These are phyloP conservation scores for Parasteatoda lunata DNA, from an alignment of 2,888 invertebrate species.

Conservation along the genomic window DNA sequence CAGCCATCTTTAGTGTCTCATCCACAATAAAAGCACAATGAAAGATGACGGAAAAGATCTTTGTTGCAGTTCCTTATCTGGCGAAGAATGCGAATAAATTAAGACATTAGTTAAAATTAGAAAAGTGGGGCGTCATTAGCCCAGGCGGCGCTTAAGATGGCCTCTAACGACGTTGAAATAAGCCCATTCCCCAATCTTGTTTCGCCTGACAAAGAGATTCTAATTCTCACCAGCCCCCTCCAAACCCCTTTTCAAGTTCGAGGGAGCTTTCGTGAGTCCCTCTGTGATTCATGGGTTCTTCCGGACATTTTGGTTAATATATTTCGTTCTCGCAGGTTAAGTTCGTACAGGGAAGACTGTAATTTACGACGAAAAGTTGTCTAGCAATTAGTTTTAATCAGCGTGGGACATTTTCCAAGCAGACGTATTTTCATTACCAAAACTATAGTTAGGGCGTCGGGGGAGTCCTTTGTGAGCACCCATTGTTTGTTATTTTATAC, in stretches of 20 bases:
- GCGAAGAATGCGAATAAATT: constrained; percentile 3
- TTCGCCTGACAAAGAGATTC: constrained; percentile 38
- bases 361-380: background rate
- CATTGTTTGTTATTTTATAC: too few species aligned
- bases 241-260: constrained; percentile 16
- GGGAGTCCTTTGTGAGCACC: too few species aligned
- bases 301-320: constrained; percentile 1
- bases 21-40: too few species aligned
- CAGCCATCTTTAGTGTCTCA: too few species aligned
- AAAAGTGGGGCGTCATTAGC: constrained; percentile 20
- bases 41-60: too few species aligned
- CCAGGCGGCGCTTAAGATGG: constrained; percentile 29
- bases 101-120: constrained; percentile 22
- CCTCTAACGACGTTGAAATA: constrained; percentile 46
- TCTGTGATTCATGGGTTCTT: constrained; percentile 1
- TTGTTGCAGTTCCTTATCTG: background rate
- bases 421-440: background rate
- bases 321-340: background rate
- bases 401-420: background rate
- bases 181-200: constrained; percentile 37
- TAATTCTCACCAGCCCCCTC: background rate
- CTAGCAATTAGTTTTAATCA: background rate
- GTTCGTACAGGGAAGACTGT: background rate
- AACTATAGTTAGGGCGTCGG: too few species aligned
- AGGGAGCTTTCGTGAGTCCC: constrained; percentile 12